Evolutionary conservation across 37 sponge, comb jelly and placozoan species (phyloP).

Genomic region (Haliclona indistincta): DNA sequence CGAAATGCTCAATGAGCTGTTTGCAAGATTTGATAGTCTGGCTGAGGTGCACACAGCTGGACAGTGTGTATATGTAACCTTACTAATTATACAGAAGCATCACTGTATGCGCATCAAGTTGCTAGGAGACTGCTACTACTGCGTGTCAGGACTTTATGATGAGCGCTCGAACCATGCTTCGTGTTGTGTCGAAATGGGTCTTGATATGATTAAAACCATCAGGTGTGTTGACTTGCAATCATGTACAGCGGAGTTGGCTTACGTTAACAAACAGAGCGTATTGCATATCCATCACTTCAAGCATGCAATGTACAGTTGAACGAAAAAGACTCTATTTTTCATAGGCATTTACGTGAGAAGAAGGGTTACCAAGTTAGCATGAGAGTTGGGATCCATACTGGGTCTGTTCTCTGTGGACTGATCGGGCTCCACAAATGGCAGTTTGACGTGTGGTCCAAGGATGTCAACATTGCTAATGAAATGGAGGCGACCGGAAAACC

Average conservation of each 20-base stretch:
- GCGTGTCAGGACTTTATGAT: conserved; percentile 78
- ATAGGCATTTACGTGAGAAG: conserved; percentile 11
- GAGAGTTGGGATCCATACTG: conserved; percentile 86
- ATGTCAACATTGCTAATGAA: too few relatives aligned
- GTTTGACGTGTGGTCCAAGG: too few relatives aligned
- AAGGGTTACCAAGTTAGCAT: conserved; percentile 60
- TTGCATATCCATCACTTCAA: too few relatives aligned
- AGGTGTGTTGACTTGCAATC: too few relatives aligned
- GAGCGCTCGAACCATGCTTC: conserved; percentile 60
- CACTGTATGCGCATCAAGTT: conserved; percentile 80
- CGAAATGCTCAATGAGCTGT: conserved; percentile 76
- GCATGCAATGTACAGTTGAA: too few relatives aligned
- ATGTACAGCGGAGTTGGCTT: too few relatives aligned
- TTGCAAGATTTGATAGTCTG: conserved; percentile 40
- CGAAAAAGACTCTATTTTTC: too few relatives aligned
- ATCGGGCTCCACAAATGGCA: conserved; percentile 81
- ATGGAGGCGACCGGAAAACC: too few relatives aligned
- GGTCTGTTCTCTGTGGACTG: conserved; percentile 78
- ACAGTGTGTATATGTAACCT: background rate
- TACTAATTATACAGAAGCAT: conserved; percentile 35
- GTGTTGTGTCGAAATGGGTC: conserved; percentile 83
- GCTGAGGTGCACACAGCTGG: background rate
- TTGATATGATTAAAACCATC: conserved; percentile 59
- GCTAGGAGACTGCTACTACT: conserved; percentile 93
- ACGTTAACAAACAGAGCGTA: too few relatives aligned